Percentiles rank a stretch among this genome's conserved stretches.
phyloP scores from a whole-genome alignment of 2,113 vertebrate genomes.

The Craseonycteris thonglongyai region DNA sequence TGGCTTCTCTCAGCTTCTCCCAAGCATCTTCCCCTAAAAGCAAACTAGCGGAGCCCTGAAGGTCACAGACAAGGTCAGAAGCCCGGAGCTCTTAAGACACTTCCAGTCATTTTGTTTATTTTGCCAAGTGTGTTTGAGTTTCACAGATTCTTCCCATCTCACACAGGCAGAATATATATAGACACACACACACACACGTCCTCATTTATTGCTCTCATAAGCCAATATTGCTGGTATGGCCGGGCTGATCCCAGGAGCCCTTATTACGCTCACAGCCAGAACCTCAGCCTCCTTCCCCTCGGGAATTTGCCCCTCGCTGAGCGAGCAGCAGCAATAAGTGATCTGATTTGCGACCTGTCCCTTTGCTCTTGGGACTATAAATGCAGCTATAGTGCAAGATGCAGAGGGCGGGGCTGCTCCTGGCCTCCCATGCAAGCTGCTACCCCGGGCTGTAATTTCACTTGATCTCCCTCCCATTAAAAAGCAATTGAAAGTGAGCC shows the following conservation, averaged over 20 bases:
- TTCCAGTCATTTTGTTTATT: background rate
- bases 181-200: background rate
- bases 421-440: constrained; percentile 17
- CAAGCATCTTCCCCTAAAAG: background rate
- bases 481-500: constrained; percentile 39
- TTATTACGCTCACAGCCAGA: background rate
- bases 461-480: constrained; percentile 51
- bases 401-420: background rate
- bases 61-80: background rate
- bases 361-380: constrained; percentile 37
- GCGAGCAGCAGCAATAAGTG: constrained; percentile 33
- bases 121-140: background rate
- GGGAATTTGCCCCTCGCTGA: background rate
- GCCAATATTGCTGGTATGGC: fast-evolving
- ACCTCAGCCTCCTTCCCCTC: background rate
- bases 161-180: background rate
- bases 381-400: background rate
- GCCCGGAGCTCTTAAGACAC: background rate
- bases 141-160: background rate
- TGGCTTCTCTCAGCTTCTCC: background rate
- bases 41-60: background rate
- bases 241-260: background rate
- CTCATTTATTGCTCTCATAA: background rate
- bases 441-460: constrained; percentile 38
- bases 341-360: constrained; percentile 35